Evolutionary conservation across 2,797 vertebrate genomes (phyloP).

Genomic region (Pseudopleuronectes americanus): DNA sequence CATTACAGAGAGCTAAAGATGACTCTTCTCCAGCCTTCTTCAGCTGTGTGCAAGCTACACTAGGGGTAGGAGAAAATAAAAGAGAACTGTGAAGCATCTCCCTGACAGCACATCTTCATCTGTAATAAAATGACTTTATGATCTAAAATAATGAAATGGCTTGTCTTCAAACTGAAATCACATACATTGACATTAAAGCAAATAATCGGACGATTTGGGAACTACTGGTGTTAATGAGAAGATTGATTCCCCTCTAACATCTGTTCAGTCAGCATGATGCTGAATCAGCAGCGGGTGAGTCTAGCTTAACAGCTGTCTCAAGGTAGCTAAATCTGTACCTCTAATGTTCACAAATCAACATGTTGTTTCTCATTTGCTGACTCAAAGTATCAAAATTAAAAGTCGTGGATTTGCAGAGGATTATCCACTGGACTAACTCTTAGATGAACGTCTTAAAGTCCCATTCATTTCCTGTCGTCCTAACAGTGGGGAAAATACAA

Average conservation of each 20-base stretch:
- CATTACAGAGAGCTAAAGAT: slow-evolving; percentile 91
- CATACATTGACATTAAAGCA: background rate
- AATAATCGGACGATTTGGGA: background rate
- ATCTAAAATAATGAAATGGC: background rate
- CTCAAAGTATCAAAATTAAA: background rate
- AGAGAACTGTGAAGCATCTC: slow-evolving; percentile 93
- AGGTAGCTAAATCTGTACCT: too few species aligned
- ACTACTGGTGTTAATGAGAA: background rate
- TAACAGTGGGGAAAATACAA: background rate
- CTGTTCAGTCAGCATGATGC: background rate
- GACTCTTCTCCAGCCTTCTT: slow-evolving; percentile 89
- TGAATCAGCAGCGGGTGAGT: background rate
- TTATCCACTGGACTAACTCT: background rate
- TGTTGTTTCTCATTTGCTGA: too few species aligned
- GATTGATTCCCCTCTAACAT: background rate
- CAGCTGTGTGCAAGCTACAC: slow-evolving; percentile 99
- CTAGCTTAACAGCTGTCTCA: too few species aligned
- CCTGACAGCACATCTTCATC: slow-evolving; percentile 53
- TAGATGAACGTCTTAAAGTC: background rate
- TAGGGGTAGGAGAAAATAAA: slow-evolving; percentile 95
- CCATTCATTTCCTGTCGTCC: too few species aligned
- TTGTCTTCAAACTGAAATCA: too few species aligned
- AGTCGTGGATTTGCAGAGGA: background rate
- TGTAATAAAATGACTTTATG: background rate
- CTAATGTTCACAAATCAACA: too few species aligned